These are phyloP conservation scores for Hirundichthys speculiger DNA, from an alignment of 2,113 vertebrate species.

Conservation along the genomic window DNA sequence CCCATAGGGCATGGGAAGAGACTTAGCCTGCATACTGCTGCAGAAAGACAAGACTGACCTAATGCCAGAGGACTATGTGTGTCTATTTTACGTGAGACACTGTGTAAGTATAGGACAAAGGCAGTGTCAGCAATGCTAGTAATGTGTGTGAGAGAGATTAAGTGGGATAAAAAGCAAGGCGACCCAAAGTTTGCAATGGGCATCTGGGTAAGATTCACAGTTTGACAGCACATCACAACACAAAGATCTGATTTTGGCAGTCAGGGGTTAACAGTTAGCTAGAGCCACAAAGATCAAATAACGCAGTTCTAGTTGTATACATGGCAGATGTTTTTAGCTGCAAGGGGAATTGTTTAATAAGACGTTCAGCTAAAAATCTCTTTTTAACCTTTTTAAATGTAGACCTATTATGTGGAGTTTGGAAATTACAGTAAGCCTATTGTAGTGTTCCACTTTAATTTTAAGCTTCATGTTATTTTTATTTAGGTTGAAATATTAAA, in stretches of 20 bases:
- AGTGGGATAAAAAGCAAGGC: slow-evolving; percentile 75
- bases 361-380: slow-evolving; percentile 33
- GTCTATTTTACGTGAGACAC: slow-evolving; percentile 60
- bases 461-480: too few relatives aligned
- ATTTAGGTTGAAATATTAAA: not conserved
- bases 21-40: slow-evolving; percentile 66
- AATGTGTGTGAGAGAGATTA: slow-evolving; percentile 69
- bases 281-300: slow-evolving; percentile 52
- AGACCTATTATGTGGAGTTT: not conserved
- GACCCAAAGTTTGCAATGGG: slow-evolving; percentile 61
- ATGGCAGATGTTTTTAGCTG: slow-evolving; percentile 37
- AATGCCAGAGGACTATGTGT: slow-evolving; percentile 68
- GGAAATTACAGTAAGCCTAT: slow-evolving; percentile 2
- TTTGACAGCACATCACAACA: slow-evolving; percentile 75
- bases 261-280: slow-evolving; percentile 48
- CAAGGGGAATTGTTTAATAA: slow-evolving; percentile 10
- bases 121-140: slow-evolving; percentile 64
- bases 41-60: slow-evolving; percentile 66
- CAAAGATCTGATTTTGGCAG: slow-evolving; percentile 69
- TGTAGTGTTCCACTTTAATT: too few relatives aligned
- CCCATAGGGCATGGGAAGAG: slow-evolving; percentile 86
- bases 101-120: slow-evolving; percentile 65
- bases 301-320: slow-evolving; percentile 43
- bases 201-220: slow-evolving; percentile 82
- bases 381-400: not conserved